Conservation (phyloP, 2,888 invertebrate species). For the Phragmatobia fuliginosa region DNA sequence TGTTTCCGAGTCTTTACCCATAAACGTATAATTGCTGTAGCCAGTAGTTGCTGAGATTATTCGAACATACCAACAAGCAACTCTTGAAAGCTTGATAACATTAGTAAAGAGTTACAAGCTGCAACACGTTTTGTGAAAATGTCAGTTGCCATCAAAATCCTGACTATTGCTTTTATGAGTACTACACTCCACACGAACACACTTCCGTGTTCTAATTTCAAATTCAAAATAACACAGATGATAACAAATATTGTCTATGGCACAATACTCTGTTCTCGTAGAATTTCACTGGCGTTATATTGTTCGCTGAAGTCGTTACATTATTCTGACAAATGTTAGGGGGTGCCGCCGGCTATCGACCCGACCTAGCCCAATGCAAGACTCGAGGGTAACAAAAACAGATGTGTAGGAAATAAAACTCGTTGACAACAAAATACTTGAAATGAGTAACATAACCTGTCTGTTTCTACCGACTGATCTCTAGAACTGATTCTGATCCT, state of each 20-base stretch:
- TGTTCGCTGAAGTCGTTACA: constrained; percentile 29
- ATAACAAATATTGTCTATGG: constrained; percentile 8
- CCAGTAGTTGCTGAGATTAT: too few species aligned
- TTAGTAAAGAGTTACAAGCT: too few species aligned
- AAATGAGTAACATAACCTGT: neutral
- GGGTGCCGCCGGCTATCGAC: constrained; percentile 62
- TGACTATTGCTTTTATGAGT: neutral
- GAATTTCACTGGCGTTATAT: constrained; percentile 5
- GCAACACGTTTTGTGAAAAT: neutral
- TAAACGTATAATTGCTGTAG: too few species aligned
- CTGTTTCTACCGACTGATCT: neutral
- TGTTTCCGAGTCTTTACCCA: too few species aligned
- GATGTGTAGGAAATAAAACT: constrained; percentile 13
- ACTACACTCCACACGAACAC: neutral
- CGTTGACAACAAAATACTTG: neutral
- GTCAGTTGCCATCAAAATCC: neutral
- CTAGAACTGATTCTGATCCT: too few species aligned
- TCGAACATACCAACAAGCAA: too few species aligned
- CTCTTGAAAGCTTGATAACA: too few species aligned
- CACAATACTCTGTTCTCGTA: constrained; percentile 13
- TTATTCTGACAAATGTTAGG: constrained; percentile 34
- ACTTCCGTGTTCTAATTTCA: constrained; percentile 6
- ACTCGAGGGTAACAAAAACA: constrained; percentile 51
- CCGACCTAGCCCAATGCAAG: constrained; percentile 73
- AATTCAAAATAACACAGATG: constrained; percentile 1